phyloP scores from a whole-genome alignment of 64 coral and sea anemone species.

The Anthopleura sola region DNA sequence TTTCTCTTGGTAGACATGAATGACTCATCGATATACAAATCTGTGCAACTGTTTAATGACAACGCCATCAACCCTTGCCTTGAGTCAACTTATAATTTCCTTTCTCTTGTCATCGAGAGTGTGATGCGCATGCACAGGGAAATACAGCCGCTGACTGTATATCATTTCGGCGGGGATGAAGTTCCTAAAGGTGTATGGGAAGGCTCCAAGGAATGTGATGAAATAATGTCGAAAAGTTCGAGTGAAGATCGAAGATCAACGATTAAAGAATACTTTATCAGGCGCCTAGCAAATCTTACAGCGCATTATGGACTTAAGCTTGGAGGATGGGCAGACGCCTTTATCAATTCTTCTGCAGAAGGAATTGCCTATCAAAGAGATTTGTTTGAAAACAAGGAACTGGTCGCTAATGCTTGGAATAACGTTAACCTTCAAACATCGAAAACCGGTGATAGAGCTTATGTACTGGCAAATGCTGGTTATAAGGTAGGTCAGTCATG shows the following conservation, averaged over 20 bases:
- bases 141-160: conserved; percentile 46
- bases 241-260: background rate
- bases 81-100: conserved; percentile 59
- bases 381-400: conserved; percentile 64
- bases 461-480: conserved; percentile 78
- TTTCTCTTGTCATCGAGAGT: conserved; percentile 28
- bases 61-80: conserved; percentile 68
- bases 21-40: conserved; percentile 48
- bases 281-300: background rate
- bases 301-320: background rate
- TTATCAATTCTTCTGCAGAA: background rate
- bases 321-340: conserved; percentile 35
- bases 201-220: conserved; percentile 17
- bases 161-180: conserved; percentile 77
- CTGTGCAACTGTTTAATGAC: conserved; percentile 45
- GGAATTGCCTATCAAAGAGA: conserved; percentile 47
- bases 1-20: conserved; percentile 30
- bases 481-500: conserved; percentile 51
- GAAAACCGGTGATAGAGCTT: conserved; percentile 68
- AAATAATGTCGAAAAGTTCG: background rate
- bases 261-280: conserved; percentile 36
- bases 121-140: conserved; percentile 41
- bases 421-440: conserved; percentile 75
- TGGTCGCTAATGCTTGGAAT: conserved; percentile 80
- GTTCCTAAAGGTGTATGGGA: conserved; percentile 23